Evolutionary conservation across 2,888 invertebrate genomes (phyloP).

Genomic region (Agonopterix subpropinquella): DNA sequence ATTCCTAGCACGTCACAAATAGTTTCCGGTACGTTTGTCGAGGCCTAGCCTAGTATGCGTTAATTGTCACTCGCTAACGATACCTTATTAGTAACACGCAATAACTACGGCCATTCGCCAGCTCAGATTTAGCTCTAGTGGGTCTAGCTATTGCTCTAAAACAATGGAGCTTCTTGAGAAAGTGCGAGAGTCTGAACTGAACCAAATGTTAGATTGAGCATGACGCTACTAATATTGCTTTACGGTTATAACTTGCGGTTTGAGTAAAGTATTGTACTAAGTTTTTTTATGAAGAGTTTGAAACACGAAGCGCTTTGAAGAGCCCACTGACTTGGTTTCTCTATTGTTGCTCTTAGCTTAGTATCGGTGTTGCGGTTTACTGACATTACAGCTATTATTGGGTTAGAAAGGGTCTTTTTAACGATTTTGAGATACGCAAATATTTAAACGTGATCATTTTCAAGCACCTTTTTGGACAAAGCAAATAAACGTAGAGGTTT

Average conservation of each 20-base stretch:
- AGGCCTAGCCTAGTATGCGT: conserved; percentile 40
- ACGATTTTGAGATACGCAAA: too few relatives aligned
- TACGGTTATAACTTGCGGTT: conserved; percentile 9
- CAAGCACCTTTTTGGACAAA: too few relatives aligned
- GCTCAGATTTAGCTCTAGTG: too few relatives aligned
- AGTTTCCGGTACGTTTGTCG: conserved; percentile 56
- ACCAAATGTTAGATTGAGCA: conserved; percentile 51
- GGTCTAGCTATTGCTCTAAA: not conserved
- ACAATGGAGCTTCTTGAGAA: conserved; percentile 40
- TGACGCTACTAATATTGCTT: conserved; percentile 29
- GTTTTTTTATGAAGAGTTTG: not conserved
- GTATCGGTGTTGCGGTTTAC: too few relatives aligned
- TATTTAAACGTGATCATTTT: too few relatives aligned
- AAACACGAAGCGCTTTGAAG: too few relatives aligned
- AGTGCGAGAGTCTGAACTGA: conserved; percentile 41
- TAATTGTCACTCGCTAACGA: conserved; percentile 41
- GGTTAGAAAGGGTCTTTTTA: too few relatives aligned
- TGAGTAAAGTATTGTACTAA: not conserved
- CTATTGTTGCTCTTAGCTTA: too few relatives aligned
- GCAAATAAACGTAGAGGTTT: too few relatives aligned
- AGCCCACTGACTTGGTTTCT: too few relatives aligned
- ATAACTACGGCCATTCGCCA: too few relatives aligned
- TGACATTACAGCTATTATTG: too few relatives aligned
- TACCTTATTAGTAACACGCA: conserved; percentile 34
- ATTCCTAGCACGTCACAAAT: conserved; percentile 52